Conservation (phyloP, 2,797 vertebrate species). For the Enteromius unitaeniatus region DNA sequence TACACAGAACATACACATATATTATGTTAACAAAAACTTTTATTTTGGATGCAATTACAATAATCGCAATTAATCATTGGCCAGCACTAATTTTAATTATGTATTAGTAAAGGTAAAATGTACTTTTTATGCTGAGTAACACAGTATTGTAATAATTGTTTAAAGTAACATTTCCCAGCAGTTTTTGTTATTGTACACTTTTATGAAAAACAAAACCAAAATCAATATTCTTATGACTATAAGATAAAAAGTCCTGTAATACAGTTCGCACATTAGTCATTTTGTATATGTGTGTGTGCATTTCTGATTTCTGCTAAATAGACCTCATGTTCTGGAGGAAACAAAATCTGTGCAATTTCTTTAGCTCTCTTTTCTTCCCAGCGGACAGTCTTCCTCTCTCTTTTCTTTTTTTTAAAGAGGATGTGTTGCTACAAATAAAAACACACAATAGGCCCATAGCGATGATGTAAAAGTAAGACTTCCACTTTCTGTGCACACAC, state of each 20-base stretch:
- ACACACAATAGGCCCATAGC: slow-evolving; percentile 33
- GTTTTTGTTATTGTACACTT: not conserved
- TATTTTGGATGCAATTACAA: no score
- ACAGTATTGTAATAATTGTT: not conserved
- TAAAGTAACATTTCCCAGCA: not conserved
- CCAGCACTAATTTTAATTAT: not conserved
- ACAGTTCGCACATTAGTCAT: not conserved
- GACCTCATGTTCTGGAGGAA: not conserved
- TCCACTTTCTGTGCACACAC: slow-evolving; percentile 27
- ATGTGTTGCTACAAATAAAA: slow-evolving; percentile 17
- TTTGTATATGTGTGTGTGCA: not conserved
- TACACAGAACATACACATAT: no score
- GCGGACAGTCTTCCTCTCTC: not conserved
- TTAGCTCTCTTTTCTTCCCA: not conserved
- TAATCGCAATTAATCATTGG: no score
- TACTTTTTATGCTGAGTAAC: not conserved
- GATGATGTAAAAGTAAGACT: slow-evolving; percentile 19
- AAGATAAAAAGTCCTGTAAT: not conserved
- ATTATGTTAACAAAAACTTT: no score
- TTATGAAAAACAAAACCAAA: not conserved
- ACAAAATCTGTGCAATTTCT: not conserved
- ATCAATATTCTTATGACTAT: not conserved
- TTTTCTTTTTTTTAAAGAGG: slow-evolving; percentile 15
- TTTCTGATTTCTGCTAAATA: not conserved
- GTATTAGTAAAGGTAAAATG: not conserved